Base-by-base conservation (phyloP, 1,140 invertebrate genomes). In the Diabrotica virgifera region DNA sequence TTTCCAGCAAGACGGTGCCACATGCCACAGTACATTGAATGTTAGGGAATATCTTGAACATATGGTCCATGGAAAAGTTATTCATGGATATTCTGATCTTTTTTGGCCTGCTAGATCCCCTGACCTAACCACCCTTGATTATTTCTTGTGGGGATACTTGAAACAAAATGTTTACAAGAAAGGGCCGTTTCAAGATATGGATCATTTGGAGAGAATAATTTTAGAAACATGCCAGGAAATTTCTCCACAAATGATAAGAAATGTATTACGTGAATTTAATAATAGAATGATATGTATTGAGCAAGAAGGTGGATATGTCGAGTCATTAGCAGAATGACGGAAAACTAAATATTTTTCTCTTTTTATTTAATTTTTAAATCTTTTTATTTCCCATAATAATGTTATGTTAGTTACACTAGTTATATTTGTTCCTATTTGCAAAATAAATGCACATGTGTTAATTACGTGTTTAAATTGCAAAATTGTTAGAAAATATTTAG, bases 81-180 rank as follows among this genome's bases (percentile, higher is more conserved):
- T 62, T 24, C 6, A 24, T 7, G 24, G 60, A 53, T 36, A 36
- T 6, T 50, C 60, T 10, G 11, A 62, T 24, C 11, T 62, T 53
- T 53, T 62, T 53, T 62, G 51, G 36, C 46, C 51, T 8, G 13
- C 36, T 53, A 3, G 50, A 54, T 62, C 60, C 24, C 60, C 60
- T 35, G 60, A 63, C 24, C 38, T 63, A 63, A 63, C 53, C 11
- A 36, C 36, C 55, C 60, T 55, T 11, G 36, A 55, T 63, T 56
- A 55, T 35, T 40, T 36, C 37, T 55, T 56, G 10, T 61, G 38
- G 59, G 53, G 60, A 36, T 62, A 56, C 53, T 66, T 57, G 50
- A 66, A 62, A 62, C 36, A 61, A 11, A 54, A 66, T 36, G 36
- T 57, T 56, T 57, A 52, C 51, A 37, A 57, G 40, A n/a, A 66